Percentiles rank a stretch among this genome's conserved stretches.
Conservation (phyloP, 1,140 invertebrate species). For the Steinernema khuongi region DNA sequence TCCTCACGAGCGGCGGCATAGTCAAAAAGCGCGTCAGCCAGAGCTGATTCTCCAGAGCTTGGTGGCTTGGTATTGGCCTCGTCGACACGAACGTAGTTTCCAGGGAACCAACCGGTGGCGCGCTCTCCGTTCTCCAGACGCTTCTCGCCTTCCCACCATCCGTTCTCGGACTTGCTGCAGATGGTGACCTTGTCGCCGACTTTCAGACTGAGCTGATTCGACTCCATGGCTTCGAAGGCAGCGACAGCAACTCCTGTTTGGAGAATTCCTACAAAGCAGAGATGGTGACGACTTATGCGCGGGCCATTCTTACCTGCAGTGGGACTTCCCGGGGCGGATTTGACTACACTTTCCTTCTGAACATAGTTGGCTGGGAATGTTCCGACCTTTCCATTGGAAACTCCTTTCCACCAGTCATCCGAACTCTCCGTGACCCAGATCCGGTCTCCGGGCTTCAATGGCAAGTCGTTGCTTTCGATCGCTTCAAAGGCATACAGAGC, state of each 20-base stretch:
- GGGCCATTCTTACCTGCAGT: conserved; percentile 41
- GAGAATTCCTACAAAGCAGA: conserved; percentile 10
- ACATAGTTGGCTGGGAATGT: conserved; percentile 76
- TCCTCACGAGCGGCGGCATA: conserved; percentile 36
- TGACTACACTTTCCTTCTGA: conserved; percentile 54
- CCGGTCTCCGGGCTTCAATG: conserved; percentile 81
- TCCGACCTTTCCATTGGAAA: conserved; percentile 74
- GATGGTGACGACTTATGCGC: neutral
- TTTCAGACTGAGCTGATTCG: conserved; percentile 69
- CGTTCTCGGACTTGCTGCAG: conserved; percentile 85
- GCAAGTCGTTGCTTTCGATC: conserved; percentile 79
- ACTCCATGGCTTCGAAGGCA: conserved; percentile 44
- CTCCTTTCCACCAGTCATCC: conserved; percentile 97
- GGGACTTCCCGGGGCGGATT: neutral
- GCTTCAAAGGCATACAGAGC: conserved; percentile 68
- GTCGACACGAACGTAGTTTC: conserved; percentile 50
- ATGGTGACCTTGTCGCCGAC: conserved; percentile 92
- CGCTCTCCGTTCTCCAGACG: conserved; percentile 62
- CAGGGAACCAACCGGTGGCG: conserved; percentile 53
- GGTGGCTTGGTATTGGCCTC: neutral
- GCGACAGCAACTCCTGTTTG: conserved; percentile 38
- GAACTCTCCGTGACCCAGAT: conserved; percentile 80
- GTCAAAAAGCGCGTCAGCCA: conserved; percentile 33
- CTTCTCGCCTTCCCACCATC: conserved; percentile 99
- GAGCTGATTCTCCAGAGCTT: conserved; percentile 11